These are phyloP conservation scores for Imbricaverruca yamaguchii DNA, from an alignment of 2,888 invertebrate species.

Conservation along the genomic window DNA sequence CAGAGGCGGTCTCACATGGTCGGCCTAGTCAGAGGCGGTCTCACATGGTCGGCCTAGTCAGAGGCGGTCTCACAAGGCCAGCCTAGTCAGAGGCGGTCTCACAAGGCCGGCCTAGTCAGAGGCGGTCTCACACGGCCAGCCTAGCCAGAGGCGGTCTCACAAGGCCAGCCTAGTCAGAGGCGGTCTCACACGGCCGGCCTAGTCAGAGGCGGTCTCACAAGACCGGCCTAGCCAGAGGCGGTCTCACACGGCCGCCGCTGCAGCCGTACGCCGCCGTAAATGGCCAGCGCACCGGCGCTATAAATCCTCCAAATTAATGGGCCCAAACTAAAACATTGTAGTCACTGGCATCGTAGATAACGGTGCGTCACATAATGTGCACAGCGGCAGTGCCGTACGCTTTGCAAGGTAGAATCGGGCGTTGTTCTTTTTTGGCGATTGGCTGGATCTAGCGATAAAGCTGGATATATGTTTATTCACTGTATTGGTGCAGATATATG, in stretches of 20 bases:
- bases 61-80: too few species aligned
- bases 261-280: background rate
- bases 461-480: background rate
- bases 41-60: too few species aligned
- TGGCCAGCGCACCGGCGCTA: background rate
- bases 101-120: too few species aligned
- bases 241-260: background rate
- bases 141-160: too few species aligned
- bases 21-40: too few species aligned
- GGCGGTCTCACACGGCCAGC: too few species aligned
- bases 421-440: background rate
- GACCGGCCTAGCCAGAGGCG: too few species aligned
- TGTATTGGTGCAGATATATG: background rate
- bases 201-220: too few species aligned
- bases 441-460: background rate
- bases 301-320: slow-evolving; percentile 15
- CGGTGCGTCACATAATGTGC: background rate
- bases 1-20: too few species aligned
- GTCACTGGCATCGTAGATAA: slow-evolving; percentile 1
- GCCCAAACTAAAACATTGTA: slow-evolving; percentile 11
- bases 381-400: background rate
- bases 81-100: too few species aligned
- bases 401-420: background rate
- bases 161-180: too few species aligned
- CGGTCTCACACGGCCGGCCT: too few species aligned